A percentile compares a stretch with the other conserved stretches of the same genome.
phyloP scores from a whole-genome alignment of 2,797 vertebrate species.

The Cyclura pinguis region DNA sequence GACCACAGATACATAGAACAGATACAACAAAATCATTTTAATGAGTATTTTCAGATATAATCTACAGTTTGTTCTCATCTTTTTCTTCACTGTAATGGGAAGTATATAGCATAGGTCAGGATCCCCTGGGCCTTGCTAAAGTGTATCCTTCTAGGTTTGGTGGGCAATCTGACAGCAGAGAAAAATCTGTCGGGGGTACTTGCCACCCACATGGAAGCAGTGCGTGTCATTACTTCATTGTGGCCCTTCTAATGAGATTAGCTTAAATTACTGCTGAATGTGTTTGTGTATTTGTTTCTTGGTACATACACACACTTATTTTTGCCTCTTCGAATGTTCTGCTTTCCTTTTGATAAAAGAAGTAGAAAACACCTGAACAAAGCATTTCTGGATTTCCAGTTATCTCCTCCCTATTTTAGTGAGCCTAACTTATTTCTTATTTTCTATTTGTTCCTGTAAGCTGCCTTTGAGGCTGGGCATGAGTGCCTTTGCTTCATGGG shows the following conservation, averaged over 20 bases:
- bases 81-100: too few relatives aligned
- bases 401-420: background rate
- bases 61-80: too few relatives aligned
- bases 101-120: too few relatives aligned
- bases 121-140: too few relatives aligned
- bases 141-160: too few relatives aligned
- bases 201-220: background rate
- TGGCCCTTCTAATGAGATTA: background rate
- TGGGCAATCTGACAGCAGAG: too few relatives aligned
- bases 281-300: background rate
- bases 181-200: background rate
- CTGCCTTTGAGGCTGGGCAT: background rate
- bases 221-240: background rate
- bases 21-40: too few relatives aligned
- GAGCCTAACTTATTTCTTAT: too few relatives aligned
- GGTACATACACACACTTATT: background rate
- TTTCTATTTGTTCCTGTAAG: background rate
- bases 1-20: too few relatives aligned
- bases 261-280: background rate
- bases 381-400: background rate
- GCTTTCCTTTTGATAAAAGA: constrained; percentile 2
- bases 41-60: too few relatives aligned
- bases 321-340: background rate
- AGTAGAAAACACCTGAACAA: background rate
- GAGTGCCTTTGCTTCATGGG: background rate